A percentile compares a stretch with the other conserved stretches of the same genome.
Conservation (phyloP, 2,888 invertebrate genomes). For the Heterodera filipjevi region DNA sequence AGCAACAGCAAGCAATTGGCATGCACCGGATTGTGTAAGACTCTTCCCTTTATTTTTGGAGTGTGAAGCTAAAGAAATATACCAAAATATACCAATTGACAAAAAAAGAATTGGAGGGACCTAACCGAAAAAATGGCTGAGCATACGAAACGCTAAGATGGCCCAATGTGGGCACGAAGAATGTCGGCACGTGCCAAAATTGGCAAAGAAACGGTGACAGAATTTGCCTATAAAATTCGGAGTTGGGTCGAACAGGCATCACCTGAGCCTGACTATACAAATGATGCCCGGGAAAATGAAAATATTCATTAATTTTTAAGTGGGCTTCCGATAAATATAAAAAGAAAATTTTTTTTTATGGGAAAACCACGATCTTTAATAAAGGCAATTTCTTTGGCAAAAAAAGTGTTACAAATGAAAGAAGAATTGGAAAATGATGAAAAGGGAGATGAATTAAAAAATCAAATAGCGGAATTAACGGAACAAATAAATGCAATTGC, state of each 20-base stretch:
- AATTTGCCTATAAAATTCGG: not conserved
- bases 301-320: not conserved
- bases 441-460: no score
- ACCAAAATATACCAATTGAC: not conserved
- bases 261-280: not conserved
- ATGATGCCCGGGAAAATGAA: not conserved
- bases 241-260: not conserved
- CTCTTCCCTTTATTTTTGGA: not conserved
- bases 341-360: not conserved
- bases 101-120: not conserved
- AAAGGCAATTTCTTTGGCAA: no score
- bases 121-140: not conserved
- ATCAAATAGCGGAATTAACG: no score
- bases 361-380: no score
- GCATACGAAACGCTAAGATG: not conserved
- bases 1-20: not conserved
- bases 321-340: not conserved
- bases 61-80: not conserved
- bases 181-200: not conserved
- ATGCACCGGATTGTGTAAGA: not conserved
- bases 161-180: not conserved
- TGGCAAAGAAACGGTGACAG: not conserved
- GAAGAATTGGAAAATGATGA: no score
- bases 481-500: no score
- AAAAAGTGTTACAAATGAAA: no score